These are phyloP conservation scores for Tinamus major DNA, from an alignment of 2,797 vertebrate genomes.

Conservation along the genomic window DNA sequence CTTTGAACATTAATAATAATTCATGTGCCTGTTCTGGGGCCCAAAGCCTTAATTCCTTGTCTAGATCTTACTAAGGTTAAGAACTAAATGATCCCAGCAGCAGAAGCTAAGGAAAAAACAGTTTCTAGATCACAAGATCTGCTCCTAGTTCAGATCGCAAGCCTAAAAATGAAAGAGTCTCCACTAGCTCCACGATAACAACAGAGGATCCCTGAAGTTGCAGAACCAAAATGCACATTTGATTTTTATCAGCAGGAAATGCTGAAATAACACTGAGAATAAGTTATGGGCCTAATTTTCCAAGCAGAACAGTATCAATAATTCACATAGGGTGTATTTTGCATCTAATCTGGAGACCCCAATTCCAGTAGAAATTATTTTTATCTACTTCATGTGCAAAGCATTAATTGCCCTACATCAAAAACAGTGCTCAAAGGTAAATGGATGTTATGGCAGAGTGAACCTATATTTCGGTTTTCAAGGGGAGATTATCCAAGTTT, in stretches of 20 bases:
- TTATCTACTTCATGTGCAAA: slow-evolving; percentile 21
- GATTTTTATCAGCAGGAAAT: slow-evolving; percentile 28
- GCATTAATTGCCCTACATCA: slow-evolving; percentile 8
- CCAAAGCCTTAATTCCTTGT: neutral
- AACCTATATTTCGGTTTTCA: neutral
- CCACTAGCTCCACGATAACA: neutral
- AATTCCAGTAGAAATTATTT: too few species aligned
- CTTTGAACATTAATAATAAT: slow-evolving; percentile 74
- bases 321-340: neutral
- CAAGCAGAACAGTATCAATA: neutral
- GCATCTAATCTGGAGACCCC: too few species aligned
- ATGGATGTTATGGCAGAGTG: neutral
- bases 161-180: slow-evolving; percentile 11
- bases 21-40: slow-evolving; percentile 30
- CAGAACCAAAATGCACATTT: slow-evolving; percentile 44
- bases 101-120: neutral
- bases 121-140: neutral
- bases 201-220: slow-evolving; percentile 36
- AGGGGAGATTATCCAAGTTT: neutral
- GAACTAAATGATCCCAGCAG: neutral
- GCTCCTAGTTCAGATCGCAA: slow-evolving; percentile 6
- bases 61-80: neutral
- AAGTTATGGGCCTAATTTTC: slow-evolving; percentile 34
- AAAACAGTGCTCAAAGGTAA: slow-evolving; percentile 39
- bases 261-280: slow-evolving; percentile 31